Conservation (phyloP, 2,797 vertebrate species). For the Glossophaga mutica region DNA sequence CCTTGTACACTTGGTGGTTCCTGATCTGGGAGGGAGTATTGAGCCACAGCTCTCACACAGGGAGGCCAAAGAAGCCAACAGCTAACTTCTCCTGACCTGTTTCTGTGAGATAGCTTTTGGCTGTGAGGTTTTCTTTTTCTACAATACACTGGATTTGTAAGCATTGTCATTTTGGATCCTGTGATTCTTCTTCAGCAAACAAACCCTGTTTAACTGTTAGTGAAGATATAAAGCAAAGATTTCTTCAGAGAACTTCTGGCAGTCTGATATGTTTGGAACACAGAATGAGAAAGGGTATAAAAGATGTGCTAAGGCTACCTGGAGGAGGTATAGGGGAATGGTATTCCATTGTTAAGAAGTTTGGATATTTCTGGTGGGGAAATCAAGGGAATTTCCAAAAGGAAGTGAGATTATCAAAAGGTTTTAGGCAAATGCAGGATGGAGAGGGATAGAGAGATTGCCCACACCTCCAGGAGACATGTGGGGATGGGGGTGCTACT, state of each 20-base stretch:
- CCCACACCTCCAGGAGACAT: not conserved
- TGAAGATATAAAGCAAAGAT: not conserved
- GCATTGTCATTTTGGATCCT: not conserved
- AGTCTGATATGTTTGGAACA: not conserved
- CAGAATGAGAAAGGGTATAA: not conserved
- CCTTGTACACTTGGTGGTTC: not conserved
- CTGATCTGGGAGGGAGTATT: not conserved
- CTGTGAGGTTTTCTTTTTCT: constrained; percentile 11
- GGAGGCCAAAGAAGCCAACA: not conserved
- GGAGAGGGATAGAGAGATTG: not conserved
- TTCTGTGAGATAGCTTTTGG: not conserved
- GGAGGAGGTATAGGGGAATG: not conserved
- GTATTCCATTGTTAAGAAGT: not conserved
- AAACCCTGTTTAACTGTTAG: not conserved
- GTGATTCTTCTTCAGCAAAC: not conserved
- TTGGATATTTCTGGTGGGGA: not conserved
- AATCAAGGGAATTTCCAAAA: not conserved
- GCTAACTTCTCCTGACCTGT: not conserved
- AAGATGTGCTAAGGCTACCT: not conserved
- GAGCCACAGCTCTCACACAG: not conserved
- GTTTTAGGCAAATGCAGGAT: not conserved
- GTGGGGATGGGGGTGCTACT: not conserved
- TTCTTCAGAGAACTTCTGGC: not conserved
- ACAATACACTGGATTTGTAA: not conserved
- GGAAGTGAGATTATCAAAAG: not conserved